A percentile compares a stretch with the other conserved stretches of the same genome.
These are phyloP conservation scores for Pogona vitticeps DNA, from an alignment of 2,113 vertebrate genomes.

Conservation along the genomic window DNA sequence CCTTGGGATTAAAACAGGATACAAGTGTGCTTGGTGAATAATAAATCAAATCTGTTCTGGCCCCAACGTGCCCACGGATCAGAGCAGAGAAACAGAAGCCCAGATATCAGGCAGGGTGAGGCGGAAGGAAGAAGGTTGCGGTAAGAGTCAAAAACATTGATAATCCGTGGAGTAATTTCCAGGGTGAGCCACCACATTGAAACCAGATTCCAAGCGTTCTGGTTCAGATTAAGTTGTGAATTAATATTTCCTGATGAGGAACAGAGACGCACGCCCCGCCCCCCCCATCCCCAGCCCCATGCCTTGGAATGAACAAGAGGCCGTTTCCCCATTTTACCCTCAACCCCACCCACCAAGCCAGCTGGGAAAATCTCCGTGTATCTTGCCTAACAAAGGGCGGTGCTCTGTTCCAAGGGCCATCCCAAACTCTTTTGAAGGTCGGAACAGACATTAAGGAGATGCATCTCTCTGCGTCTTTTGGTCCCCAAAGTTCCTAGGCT, in stretches of 20 bases:
- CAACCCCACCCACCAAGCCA: not conserved
- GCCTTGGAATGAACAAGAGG: not conserved
- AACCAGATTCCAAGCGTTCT: not conserved
- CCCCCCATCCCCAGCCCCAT: not conserved
- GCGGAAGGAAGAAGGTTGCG: too few relatives aligned
- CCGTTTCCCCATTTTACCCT: not conserved
- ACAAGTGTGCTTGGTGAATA: not conserved
- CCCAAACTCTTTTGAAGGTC: too few relatives aligned
- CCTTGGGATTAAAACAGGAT: not conserved
- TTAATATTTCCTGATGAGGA: conserved; percentile 6
- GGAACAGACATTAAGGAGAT: too few relatives aligned
- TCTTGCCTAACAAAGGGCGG: not conserved
- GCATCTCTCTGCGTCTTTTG: too few relatives aligned
- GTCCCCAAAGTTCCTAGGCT: too few relatives aligned
- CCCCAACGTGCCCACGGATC: not conserved
- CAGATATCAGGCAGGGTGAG: not conserved
- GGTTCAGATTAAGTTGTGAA: not conserved
- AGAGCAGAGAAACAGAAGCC: not conserved
- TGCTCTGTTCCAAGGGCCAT: not conserved
- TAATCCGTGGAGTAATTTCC: not conserved
- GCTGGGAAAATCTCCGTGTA: not conserved
- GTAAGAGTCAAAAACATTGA: not conserved
- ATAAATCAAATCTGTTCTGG: not conserved
- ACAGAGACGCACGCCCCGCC: not conserved
- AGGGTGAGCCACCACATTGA: not conserved